These are phyloP conservation scores for Thaumatotibia leucotreta DNA, from an alignment of 1,140 invertebrate genomes.

Conservation along the genomic window DNA sequence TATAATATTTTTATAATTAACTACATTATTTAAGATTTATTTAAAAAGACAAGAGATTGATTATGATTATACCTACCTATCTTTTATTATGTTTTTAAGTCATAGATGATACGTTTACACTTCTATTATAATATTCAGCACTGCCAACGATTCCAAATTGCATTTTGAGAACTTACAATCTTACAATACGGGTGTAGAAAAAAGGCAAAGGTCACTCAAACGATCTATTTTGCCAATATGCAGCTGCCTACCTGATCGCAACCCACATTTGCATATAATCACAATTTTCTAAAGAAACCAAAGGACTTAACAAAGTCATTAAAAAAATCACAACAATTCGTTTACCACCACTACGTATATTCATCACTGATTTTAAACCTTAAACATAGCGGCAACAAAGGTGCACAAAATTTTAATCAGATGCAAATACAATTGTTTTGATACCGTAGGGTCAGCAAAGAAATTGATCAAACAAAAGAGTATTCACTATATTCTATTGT, in stretches of 20 bases:
- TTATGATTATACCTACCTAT: background rate
- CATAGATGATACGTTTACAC: background rate
- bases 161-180: conserved; percentile 16
- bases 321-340: conserved; percentile 15
- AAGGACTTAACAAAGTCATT: conserved; percentile 33
- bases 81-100: background rate
- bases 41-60: background rate
- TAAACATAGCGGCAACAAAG: background rate
- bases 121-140: background rate
- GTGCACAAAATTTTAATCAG: background rate
- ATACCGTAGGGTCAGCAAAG: conserved; percentile 26
- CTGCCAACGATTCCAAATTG: background rate
- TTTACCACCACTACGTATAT: conserved; percentile 13
- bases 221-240: background rate
- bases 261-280: conserved; percentile 25
- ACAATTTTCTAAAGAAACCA: conserved; percentile 30
- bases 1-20: too few relatives aligned
- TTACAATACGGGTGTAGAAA: background rate
- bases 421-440: conserved; percentile 10
- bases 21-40: too few relatives aligned
- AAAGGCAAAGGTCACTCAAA: background rate
- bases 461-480: conserved; percentile 21
- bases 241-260: conserved; percentile 54
- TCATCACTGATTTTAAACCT: background rate
- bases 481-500: conserved; percentile 17